Evolutionary conservation across 2,113 vertebrate species (phyloP).

Genomic region (Ranitomeya variabilis): DNA sequence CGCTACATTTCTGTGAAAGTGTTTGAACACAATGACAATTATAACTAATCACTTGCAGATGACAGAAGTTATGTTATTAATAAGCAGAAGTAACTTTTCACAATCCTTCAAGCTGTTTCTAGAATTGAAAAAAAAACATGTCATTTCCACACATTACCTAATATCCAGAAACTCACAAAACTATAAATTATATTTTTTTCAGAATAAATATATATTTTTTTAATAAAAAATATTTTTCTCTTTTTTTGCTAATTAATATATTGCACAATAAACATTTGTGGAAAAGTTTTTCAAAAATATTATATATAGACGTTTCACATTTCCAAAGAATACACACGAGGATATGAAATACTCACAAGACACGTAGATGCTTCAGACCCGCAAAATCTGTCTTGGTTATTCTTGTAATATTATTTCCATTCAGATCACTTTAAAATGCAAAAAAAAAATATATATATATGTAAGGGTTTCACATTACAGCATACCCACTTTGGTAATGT

Average conservation of each 20-base stretch:
- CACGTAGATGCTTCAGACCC: slow-evolving; percentile 90
- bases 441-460: slow-evolving; percentile 57
- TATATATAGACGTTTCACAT: background rate
- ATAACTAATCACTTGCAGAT: slow-evolving; percentile 52
- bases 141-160: background rate
- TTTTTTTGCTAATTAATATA: background rate
- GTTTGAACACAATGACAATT: slow-evolving; percentile 55
- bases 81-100: slow-evolving; percentile 32
- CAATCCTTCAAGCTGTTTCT: slow-evolving; percentile 35
- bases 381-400: slow-evolving; percentile 95
- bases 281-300: slow-evolving; percentile 8
- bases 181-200: background rate
- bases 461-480: background rate
- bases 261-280: slow-evolving; percentile 4
- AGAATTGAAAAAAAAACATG: slow-evolving; percentile 2
- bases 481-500: background rate
- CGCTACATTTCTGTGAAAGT: slow-evolving; percentile 38
- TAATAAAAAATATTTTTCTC: background rate
- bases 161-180: background rate
- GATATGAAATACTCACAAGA: slow-evolving; percentile 86
- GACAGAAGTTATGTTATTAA: slow-evolving; percentile 41
- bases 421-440: slow-evolving; percentile 85
- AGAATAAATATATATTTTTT: background rate
- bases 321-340: background rate
- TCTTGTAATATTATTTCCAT: slow-evolving; percentile 98